Base-by-base conservation (phyloP, 2,113 vertebrate genomes). In the Mastomys coucha region DNA sequence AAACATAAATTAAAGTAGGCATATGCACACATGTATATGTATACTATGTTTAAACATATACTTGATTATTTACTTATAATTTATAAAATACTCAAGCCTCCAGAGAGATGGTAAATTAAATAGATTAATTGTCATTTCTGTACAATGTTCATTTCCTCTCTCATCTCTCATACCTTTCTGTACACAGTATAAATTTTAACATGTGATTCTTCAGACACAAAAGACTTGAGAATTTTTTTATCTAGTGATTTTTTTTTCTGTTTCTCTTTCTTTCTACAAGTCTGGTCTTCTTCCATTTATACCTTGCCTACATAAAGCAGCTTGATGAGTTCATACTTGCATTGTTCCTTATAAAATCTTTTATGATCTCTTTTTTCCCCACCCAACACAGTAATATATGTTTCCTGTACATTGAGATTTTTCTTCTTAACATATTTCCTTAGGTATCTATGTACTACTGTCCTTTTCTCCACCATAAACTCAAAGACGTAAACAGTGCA, bases 311-410 rank as follows among this genome's bases (percentile, higher is more conserved):
- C 4, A 49, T 17, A 33, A 36, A 89, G 3, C 36, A 96, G 2
- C 31, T 93, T 94, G 39, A 75, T 89, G 26, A 76, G 86, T 89
- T 91, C 24, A 20, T 88, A 24, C 77, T 80, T 81, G 78, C 24
- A 33, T 58, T 60, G 36, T 65, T 36, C 51, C 77, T 90, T 81
- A 58, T 53, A 39, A 89, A 93, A 45, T 90, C 28, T 92, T 85
- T 88, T 24, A 42, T 70, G 70, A 95, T 42, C 14, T 73, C 5
- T 1, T 17, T 63, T 91, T 53, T 85, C 36, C 42, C 13, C 7
- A 73, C 8, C 73, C 20, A 36, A 87, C n/a, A 16, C 19, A 92
- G 49, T 75, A 9, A 33, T 77, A 31, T 14, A 2, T 80, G 2
- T 13, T n/a, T 2, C 51, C 13, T 97, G 58, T 56, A 49, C 31